Evolutionary conservation across 2,888 invertebrate species (phyloP), one percentile per base, ranked within the genome.

Genomic region (Polymixis flavicincta): DNA sequence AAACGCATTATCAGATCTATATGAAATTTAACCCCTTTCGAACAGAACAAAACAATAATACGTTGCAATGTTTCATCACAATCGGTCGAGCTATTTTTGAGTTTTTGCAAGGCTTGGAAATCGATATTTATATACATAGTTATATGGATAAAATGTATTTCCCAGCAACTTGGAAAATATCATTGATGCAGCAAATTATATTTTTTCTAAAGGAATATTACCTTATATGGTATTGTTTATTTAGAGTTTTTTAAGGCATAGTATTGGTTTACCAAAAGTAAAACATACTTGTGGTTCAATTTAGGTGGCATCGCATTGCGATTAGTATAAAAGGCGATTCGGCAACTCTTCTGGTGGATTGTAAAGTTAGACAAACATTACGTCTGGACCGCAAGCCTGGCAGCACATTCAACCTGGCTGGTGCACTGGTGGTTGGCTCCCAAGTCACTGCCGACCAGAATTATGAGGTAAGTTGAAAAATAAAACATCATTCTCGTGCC

Each of bases 291-390:
- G 4, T 42, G 22, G 2, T 48, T 60, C 45, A 7, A 13, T 37
- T 25, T 42, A 98, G 98, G 80, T 99, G 99, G 99, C 98, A 99
- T 93, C 97, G 98, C 60, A 90, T 99, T 82, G 98, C 98, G 5
- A 94, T 99, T 80, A 98, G 98, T 89, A 97, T 99, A 65, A 98
- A 98, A 93, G 98, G 98, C 0, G 97, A 98, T 91, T 97, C 98
- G 0, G 97, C 97, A 3, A 98, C 98, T 0, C 92, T 98, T 72
- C 97, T 98, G 65, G 95, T 98, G 71, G 98, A 99, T 93, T 98
- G 98, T 88, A 95, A 97, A 54, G 97, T 97, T 67, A 96, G 97
- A 71, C 94, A 93, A 66, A 98, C 98, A 0, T 95, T 97, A 82
- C 95, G 97, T 6, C 92, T 98, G 63, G 95, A 97, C 28, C 96